phyloP scores from a whole-genome alignment of 2,888 invertebrate genomes.

The Adineta ricciae region DNA sequence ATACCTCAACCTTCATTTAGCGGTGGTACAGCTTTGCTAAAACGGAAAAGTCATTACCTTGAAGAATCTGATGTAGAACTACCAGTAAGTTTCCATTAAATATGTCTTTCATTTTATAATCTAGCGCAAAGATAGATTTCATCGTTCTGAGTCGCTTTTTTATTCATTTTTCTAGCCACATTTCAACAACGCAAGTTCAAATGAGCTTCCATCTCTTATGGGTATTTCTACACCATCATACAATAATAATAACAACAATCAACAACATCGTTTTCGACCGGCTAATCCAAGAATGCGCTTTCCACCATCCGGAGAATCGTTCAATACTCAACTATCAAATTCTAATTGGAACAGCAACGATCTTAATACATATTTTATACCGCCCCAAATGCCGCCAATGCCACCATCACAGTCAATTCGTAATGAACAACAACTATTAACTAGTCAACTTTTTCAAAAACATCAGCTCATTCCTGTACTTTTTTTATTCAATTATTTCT shows the following conservation, averaged over 20 bases:
- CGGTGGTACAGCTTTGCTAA: background rate
- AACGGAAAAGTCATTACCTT: background rate
- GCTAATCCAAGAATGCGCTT: background rate
- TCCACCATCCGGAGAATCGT: background rate
- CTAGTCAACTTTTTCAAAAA: slow-evolving; percentile 19
- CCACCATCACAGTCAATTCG: too few relatives aligned
- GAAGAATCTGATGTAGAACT: background rate
- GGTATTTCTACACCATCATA: background rate
- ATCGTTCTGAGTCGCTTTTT: too few relatives aligned
- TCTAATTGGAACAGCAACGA: background rate
- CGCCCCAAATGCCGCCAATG: background rate
- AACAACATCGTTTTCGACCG: background rate
- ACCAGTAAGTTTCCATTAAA: background rate
- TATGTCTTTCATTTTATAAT: too few relatives aligned
- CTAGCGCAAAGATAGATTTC: too few relatives aligned
- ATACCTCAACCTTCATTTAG: background rate
- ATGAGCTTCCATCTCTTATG: background rate
- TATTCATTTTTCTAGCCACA: background rate
- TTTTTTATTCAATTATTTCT: background rate
- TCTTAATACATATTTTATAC: background rate
- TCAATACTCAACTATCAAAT: background rate
- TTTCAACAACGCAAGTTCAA: background rate
- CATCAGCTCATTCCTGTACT: background rate
- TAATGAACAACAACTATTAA: background rate
- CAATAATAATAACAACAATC: background rate